A percentile compares a stretch with the other conserved stretches of the same genome.
These are phyloP conservation scores for Drosophila sordidula DNA, from an alignment of 2,888 invertebrate species.

Conservation along the genomic window DNA sequence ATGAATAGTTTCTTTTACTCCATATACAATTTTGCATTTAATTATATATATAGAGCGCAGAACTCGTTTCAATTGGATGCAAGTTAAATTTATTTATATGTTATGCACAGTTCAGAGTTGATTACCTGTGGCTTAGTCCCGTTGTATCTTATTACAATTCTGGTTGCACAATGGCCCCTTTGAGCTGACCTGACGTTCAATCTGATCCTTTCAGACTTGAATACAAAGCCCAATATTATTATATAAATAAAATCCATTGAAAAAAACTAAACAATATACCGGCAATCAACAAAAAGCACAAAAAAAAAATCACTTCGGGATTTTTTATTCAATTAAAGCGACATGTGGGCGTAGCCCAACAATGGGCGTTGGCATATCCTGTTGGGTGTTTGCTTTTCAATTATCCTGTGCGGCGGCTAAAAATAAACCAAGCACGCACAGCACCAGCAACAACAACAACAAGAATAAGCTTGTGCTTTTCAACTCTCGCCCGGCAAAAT, in stretches of 20 bases:
- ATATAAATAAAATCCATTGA: constrained; percentile 51
- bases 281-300: constrained; percentile 22
- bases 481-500: constrained; percentile 31
- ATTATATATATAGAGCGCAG: no score
- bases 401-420: constrained; percentile 68
- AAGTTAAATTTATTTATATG: no score
- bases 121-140: neutral
- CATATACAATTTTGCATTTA: no score
- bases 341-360: constrained; percentile 37
- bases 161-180: constrained; percentile 40
- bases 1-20: no score
- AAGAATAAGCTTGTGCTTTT: constrained; percentile 9
- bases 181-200: constrained; percentile 28
- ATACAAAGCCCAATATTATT: constrained; percentile 16
- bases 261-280: constrained; percentile 9
- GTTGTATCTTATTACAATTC: neutral
- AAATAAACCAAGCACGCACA: constrained; percentile 58
- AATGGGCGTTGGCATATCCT: constrained; percentile 15
- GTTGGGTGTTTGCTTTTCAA: constrained; percentile 66
- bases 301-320: neutral
- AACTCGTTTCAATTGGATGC: no score
- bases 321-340: constrained; percentile 45
- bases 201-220: constrained; percentile 19
- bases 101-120: neutral
- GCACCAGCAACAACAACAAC: constrained; percentile 1